Evolutionary conservation across 2,113 vertebrate species (phyloP).

Genomic region (Pyrgilauda ruficollis): DNA sequence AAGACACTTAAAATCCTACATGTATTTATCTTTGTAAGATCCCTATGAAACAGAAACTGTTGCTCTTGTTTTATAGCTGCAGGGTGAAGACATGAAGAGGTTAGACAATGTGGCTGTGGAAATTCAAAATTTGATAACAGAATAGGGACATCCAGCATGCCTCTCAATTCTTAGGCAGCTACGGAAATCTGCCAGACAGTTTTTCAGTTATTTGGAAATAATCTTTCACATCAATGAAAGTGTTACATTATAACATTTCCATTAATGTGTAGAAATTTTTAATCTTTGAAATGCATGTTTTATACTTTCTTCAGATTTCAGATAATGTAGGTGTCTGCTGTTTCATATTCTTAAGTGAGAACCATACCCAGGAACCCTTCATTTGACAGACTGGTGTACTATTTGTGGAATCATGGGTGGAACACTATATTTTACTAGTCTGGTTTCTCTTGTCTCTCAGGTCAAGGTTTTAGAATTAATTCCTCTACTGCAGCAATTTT

Average conservation of each 20-base stretch:
- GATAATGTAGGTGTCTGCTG: background rate
- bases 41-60: background rate
- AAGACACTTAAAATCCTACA: background rate
- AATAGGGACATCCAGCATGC: background rate
- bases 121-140: background rate
- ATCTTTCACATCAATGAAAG: background rate
- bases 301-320: background rate
- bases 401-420: background rate
- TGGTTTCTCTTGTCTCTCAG: background rate
- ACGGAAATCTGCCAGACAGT: background rate
- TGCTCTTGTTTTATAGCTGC: background rate
- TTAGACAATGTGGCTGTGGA: background rate
- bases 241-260: background rate
- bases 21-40: background rate
- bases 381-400: background rate
- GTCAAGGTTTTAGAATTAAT: conserved; percentile 6
- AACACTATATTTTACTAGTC: background rate
- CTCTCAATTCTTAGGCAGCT: background rate
- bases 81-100: background rate
- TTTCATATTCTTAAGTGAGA: background rate
- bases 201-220: background rate
- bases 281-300: background rate
- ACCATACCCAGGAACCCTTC: background rate
- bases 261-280: background rate
- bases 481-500: background rate